Conservation (phyloP, 2,797 vertebrate species). For the Taenioides sp. region DNA sequence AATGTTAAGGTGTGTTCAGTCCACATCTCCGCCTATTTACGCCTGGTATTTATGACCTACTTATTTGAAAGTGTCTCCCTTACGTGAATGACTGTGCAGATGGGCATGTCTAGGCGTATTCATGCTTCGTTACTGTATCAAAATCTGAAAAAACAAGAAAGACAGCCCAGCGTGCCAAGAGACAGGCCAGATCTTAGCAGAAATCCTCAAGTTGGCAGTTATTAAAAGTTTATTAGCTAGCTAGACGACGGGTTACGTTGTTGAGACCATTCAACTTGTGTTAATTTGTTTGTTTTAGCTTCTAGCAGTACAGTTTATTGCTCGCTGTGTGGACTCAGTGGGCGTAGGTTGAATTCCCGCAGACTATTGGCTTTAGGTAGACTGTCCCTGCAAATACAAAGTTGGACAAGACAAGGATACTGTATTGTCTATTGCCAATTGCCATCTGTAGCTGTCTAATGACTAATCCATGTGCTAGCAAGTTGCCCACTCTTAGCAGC, state of each 20-base stretch:
- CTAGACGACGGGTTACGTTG: slow-evolving; percentile 36
- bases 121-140: slow-evolving; percentile 40
- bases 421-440: slow-evolving; percentile 59
- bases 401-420: slow-evolving; percentile 53
- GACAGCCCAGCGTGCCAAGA: slow-evolving; percentile 31
- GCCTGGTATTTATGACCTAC: slow-evolving; percentile 68
- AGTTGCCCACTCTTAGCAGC: slow-evolving; percentile 64
- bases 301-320: slow-evolving; percentile 37
- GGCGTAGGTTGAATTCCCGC: slow-evolving; percentile 24
- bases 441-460: slow-evolving; percentile 72
- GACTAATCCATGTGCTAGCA: slow-evolving; percentile 73
- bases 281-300: slow-evolving; percentile 56
- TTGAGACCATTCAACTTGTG: slow-evolving; percentile 54
- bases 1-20: slow-evolving; percentile 38
- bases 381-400: slow-evolving; percentile 60
- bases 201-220: slow-evolving; percentile 45
- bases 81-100: slow-evolving; percentile 17
- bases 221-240: slow-evolving; percentile 42
- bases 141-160: slow-evolving; percentile 34
- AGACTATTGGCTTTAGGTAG: slow-evolving; percentile 53
- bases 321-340: slow-evolving; percentile 35
- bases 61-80: slow-evolving; percentile 47
- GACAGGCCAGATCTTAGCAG: slow-evolving; percentile 39
- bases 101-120: slow-evolving; percentile 58
- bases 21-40: slow-evolving; percentile 46